These are phyloP conservation scores for Saguinus midas DNA, from an alignment of 2,113 vertebrate species.

Conservation along the genomic window DNA sequence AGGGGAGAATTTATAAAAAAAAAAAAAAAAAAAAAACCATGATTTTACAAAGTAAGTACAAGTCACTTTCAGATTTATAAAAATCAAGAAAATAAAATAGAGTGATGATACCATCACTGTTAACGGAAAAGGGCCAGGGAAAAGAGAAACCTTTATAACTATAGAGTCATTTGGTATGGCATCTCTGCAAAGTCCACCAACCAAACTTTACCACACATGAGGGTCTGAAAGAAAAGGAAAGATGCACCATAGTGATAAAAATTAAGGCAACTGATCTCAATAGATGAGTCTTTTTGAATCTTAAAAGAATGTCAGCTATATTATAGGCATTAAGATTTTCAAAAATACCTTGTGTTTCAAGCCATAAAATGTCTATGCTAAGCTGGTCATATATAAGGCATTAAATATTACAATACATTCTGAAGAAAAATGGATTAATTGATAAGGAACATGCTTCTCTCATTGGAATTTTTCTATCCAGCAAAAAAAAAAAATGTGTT, in stretches of 20 bases:
- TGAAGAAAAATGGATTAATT: not conserved
- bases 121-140: not conserved
- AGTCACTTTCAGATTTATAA: not conserved
- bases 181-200: not conserved
- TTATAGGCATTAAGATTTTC: not conserved
- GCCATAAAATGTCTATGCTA: not conserved
- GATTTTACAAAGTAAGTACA: not conserved
- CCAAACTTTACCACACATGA: not conserved
- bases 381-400: not conserved
- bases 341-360: not conserved
- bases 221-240: not conserved
- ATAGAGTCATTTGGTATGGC: not conserved
- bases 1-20: not conserved
- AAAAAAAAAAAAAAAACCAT: not conserved
- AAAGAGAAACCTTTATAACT: not conserved
- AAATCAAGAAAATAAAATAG: not conserved
- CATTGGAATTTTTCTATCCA: conserved; percentile 1
- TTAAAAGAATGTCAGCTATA: not conserved
- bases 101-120: not conserved
- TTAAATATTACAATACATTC: fast-evolving
- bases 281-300: not conserved
- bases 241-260: not conserved
- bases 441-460: not conserved
- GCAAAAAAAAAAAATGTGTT: not conserved
- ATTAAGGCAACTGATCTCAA: not conserved